phyloP scores from a whole-genome alignment of 2,888 invertebrate genomes.

The Chloromyia formosa region DNA sequence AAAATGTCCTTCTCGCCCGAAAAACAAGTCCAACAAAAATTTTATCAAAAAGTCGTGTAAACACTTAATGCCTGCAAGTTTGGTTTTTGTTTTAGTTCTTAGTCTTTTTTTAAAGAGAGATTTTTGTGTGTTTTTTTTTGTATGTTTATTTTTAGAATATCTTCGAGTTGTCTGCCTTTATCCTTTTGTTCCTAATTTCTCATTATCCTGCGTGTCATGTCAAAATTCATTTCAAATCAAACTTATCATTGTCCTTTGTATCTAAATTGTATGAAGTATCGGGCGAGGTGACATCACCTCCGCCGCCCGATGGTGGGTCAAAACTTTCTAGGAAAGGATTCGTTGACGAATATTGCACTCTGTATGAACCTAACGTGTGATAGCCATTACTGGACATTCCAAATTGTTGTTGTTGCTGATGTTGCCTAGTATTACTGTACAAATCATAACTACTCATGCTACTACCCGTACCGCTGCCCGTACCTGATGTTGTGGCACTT shows the following conservation, averaged over 20 bases:
- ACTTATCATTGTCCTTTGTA: slow-evolving; percentile 59
- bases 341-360: slow-evolving; percentile 64
- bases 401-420: slow-evolving; percentile 17
- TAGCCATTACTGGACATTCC: slow-evolving; percentile 57
- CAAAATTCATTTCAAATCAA: slow-evolving; percentile 60
- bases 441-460: slow-evolving; percentile 51
- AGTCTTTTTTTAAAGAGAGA: too few species aligned
- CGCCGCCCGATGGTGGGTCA: slow-evolving; percentile 55
- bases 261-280: slow-evolving; percentile 61
- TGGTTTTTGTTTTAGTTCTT: too few species aligned
- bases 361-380: slow-evolving; percentile 63
- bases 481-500: slow-evolving; percentile 55
- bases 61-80: too few species aligned
- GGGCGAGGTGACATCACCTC: slow-evolving; percentile 53
- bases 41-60: too few species aligned
- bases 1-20: too few species aligned
- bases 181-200: slow-evolving; percentile 13
- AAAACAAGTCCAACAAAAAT: too few species aligned
- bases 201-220: too few species aligned
- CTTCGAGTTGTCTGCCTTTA: neutral
- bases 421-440: slow-evolving; percentile 49
- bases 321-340: slow-evolving; percentile 64
- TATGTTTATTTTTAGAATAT: slow-evolving; percentile 14
- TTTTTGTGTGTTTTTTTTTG: neutral
- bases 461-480: slow-evolving; percentile 57